Base-by-base conservation (phyloP, 2,888 invertebrate species). In the Sinotaia quadrata region DNA sequence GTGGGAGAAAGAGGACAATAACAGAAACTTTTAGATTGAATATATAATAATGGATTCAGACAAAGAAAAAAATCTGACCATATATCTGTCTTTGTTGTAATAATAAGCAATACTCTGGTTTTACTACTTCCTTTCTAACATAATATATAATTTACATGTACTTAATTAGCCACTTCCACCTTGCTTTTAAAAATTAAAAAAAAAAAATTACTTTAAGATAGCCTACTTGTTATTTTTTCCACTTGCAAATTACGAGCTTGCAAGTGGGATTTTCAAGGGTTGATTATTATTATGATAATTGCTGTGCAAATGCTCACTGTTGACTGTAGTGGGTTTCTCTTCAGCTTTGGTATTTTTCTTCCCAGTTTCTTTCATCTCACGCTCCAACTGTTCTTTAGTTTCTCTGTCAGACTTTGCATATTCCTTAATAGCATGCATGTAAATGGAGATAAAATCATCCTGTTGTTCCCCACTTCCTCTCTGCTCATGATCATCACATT, bases 391-490 rank as follows among this genome's bases (percentile, higher is more conserved):
- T 8, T 54, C 66, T 27, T 65, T 62, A 37, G 61, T 66, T 41
- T 60, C 44, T 15, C 33, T 56, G 31, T 73, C 70, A 18, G 44
- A 56, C 41, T 68, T 69, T 37, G 60, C 47, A 27, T 66, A 36
- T 37, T 65, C 41, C 3, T 15, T n/a, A 29, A 65, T 65, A 24
- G 63, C 54, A 10, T 52, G 41, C 37, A 54, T 4, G 41, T 65
- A 65, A 18, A 31, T 33, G 4, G 54, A 56, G 18, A 65, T 18
- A 37, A 65, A 65, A 37, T 66, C 66, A 5, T 58, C 58, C 0
- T 24, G 18, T 18, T 31, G 15, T 18, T 57, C 66, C 27, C 58
- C 57, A n/a, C 18, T 49, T 29, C 58, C 49, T 3, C 54, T 2
- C 15, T 66, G 24, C 57, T 10, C 4, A 36, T 66, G 58, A 5